Evolutionary conservation across 1,140 invertebrate genomes (phyloP).

Genomic region (Rhizoglyphus robini): DNA sequence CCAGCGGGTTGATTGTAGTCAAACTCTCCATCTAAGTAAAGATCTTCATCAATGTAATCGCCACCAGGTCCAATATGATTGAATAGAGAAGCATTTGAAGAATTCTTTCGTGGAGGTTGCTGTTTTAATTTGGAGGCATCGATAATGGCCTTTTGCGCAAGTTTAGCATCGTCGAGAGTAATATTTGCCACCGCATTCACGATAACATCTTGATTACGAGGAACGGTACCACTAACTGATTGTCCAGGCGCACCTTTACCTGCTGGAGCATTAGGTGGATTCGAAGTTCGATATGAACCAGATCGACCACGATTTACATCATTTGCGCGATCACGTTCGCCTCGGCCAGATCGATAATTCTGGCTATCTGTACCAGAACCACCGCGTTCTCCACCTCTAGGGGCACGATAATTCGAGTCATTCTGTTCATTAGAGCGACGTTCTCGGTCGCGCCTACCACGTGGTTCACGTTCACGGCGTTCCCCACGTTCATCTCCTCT

Average conservation of each 20-base stretch:
- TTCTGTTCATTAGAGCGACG: slow-evolving; percentile 4
- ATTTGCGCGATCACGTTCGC: background rate
- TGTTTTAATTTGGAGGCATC: no score
- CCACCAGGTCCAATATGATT: background rate
- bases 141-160: no score
- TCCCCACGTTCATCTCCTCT: slow-evolving; percentile 19
- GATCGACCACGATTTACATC: background rate
- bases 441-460: slow-evolving; percentile 22
- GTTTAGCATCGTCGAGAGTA: background rate
- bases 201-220: background rate
- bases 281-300: background rate
- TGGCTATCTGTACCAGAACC: no score
- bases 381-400: background rate
- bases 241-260: no score
- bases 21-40: no score
- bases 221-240: no score
- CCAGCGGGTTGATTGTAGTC: no score
- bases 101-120: background rate
- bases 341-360: no score
- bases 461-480: background rate
- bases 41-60: background rate
- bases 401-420: no score
- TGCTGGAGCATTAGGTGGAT: background rate
- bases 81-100: background rate
- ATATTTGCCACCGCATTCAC: background rate